A percentile compares a stretch with the other conserved stretches of the same genome.
phyloP scores from a whole-genome alignment of 1,140 invertebrate species.

The Calycopis cecrops region DNA sequence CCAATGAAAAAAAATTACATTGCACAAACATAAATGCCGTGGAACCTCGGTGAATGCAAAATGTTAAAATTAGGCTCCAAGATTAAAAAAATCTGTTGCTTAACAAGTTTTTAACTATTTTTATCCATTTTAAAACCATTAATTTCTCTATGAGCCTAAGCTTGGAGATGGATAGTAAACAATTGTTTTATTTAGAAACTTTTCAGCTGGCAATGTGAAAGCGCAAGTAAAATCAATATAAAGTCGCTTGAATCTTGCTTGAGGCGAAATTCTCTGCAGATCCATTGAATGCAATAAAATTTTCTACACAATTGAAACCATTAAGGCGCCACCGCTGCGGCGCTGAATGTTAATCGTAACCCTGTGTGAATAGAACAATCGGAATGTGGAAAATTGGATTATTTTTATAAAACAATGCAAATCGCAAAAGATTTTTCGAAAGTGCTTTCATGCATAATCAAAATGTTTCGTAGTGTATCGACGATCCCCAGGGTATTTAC shows the following conservation, averaged over 20 bases:
- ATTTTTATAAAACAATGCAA: constrained; percentile 22
- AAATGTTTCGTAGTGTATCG: too few species aligned
- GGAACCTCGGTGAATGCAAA: too few species aligned
- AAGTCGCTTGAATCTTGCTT: constrained; percentile 25
- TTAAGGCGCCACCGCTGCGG: constrained; percentile 50
- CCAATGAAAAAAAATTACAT: too few species aligned
- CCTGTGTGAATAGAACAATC: constrained; percentile 61
- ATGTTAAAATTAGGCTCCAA: too few species aligned
- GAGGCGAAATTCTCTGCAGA: constrained; percentile 44
- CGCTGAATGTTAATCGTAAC: constrained; percentile 59
- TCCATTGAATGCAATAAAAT: constrained; percentile 67
- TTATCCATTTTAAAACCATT: too few species aligned
- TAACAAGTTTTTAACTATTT: too few species aligned
- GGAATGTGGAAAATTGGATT: constrained; percentile 39
- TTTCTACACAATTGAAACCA: constrained; percentile 68
- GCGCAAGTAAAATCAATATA: constrained; percentile 10
- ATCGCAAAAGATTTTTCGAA: constrained; percentile 3
- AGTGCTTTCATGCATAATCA: neutral
- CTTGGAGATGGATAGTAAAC: too few species aligned
- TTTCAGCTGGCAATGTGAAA: neutral
- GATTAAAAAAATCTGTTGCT: too few species aligned
- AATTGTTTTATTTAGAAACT: neutral
- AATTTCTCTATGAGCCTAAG: too few species aligned
- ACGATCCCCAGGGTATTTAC: too few species aligned
- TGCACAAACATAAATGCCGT: too few species aligned